phyloP scores from a whole-genome alignment of 2,888 invertebrate species.

The Agriopis aurantiaria region DNA sequence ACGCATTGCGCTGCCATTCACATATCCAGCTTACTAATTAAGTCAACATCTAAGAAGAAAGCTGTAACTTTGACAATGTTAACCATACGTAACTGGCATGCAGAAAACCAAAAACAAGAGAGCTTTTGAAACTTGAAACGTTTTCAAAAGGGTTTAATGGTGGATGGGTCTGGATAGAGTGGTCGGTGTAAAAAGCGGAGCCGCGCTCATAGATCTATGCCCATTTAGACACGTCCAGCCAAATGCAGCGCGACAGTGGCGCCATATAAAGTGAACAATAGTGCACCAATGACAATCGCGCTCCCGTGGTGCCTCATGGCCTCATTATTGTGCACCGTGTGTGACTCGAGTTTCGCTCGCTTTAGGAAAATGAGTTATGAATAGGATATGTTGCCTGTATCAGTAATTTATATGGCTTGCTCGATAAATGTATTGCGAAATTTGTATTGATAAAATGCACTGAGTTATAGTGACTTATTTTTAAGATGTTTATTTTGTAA shows the following conservation, averaged over 20 bases:
- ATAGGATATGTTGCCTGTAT: constrained; percentile 43
- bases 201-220: constrained; percentile 83
- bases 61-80: constrained; percentile 85
- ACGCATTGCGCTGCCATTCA: constrained; percentile 85
- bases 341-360: constrained; percentile 57
- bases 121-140: constrained; percentile 46
- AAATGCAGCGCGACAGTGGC: constrained; percentile 75
- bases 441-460: constrained; percentile 14
- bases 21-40: constrained; percentile 86
- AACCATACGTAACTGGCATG: constrained; percentile 80
- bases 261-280: constrained; percentile 85
- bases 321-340: constrained; percentile 76
- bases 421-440: constrained; percentile 21
- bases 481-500: not conserved
- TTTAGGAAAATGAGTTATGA: constrained; percentile 50
- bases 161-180: constrained; percentile 53
- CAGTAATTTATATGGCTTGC: constrained; percentile 29
- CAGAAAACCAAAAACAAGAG: constrained; percentile 59
- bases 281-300: constrained; percentile 79
- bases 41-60: constrained; percentile 83
- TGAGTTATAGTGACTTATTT: constrained; percentile 12
- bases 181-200: constrained; percentile 70
- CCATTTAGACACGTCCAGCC: constrained; percentile 79
- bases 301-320: constrained; percentile 65
- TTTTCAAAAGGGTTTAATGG: constrained; percentile 12